These are phyloP conservation scores for Thunnus albacares DNA, from an alignment of 2,797 vertebrate species.

Conservation along the genomic window DNA sequence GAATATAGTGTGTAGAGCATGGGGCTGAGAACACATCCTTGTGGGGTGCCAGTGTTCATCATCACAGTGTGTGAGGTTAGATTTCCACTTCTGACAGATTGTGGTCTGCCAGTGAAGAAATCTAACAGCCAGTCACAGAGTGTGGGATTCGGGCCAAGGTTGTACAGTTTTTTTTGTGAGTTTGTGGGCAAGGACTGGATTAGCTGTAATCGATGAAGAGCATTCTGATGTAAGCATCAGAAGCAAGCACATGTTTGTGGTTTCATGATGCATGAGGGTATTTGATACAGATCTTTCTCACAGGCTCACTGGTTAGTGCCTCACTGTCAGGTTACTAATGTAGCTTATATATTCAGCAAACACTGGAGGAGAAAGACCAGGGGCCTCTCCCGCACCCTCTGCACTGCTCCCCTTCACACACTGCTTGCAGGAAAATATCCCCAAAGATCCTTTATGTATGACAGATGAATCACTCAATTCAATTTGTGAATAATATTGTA, in stretches of 20 bases:
- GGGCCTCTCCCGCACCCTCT: conserved; percentile 30
- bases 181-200: too few relatives aligned
- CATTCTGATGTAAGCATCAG: too few relatives aligned
- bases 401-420: conserved; percentile 9
- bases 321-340: conserved; percentile 26
- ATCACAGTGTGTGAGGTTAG: too few relatives aligned
- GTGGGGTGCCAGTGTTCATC: too few relatives aligned
- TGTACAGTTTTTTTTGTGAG: too few relatives aligned
- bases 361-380: conserved; percentile 25
- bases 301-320: neutral
- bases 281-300: conserved; percentile 30
- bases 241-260: conserved; percentile 11
- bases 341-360: conserved; percentile 21
- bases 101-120: too few relatives aligned
- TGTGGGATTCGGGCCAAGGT: too few relatives aligned
- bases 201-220: too few relatives aligned
- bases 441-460: conserved; percentile 45
- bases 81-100: too few relatives aligned
- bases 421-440: conserved; percentile 35
- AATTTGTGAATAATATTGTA: neutral
- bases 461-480: neutral
- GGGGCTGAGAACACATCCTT: too few relatives aligned
- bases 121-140: too few relatives aligned
- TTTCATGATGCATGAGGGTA: neutral
- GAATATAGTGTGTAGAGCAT: too few relatives aligned